A percentile compares a stretch with the other conserved stretches of the same genome.
Conservation (phyloP, 30 jellyfish, hydroid and myxozoan species). For the Aurelia aurita region DNA sequence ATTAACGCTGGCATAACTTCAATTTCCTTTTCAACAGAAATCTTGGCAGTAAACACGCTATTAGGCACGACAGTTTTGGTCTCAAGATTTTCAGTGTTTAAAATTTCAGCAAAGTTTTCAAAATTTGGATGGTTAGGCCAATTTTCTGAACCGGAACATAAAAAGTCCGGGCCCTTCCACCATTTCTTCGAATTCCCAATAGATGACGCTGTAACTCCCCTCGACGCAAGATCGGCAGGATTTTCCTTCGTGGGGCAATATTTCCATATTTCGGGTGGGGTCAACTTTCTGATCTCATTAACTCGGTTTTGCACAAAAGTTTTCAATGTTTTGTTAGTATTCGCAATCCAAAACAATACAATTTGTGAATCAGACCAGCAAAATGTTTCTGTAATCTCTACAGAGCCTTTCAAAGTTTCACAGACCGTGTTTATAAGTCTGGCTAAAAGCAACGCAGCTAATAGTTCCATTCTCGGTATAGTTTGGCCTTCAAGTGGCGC, state of each 20-base stretch:
- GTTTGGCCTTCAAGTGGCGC: conserved; percentile 73
- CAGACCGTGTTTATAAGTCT: no score
- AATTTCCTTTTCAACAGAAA: conserved; percentile 1
- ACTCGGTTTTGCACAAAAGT: not conserved
- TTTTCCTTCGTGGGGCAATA: conserved; percentile 27
- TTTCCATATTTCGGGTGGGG: not conserved
- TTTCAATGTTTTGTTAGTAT: not conserved
- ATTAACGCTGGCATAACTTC: no score
- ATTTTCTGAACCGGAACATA: not conserved
- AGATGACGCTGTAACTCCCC: conserved; percentile 1
- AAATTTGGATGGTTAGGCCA: conserved; percentile 1
- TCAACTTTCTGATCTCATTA: not conserved
- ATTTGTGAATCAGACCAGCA: conserved; percentile 49
- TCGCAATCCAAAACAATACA: conserved; percentile 35
- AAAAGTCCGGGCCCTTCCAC: conserved; percentile 45
- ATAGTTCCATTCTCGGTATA: conserved; percentile 67
- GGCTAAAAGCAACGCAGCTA: conserved; percentile 74
- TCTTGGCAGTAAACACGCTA: not conserved
- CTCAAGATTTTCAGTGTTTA: not conserved
- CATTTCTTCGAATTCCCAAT: not conserved
- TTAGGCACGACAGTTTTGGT: not conserved
- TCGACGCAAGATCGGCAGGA: conserved; percentile 7
- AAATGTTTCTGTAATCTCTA: no score
- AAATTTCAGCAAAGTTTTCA: not conserved
- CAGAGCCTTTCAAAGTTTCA: no score